Evolutionary conservation across 1,140 invertebrate genomes (phyloP), one percentile per base, ranked within the genome.

Genomic region (Acyrthosiphon pisum): DNA sequence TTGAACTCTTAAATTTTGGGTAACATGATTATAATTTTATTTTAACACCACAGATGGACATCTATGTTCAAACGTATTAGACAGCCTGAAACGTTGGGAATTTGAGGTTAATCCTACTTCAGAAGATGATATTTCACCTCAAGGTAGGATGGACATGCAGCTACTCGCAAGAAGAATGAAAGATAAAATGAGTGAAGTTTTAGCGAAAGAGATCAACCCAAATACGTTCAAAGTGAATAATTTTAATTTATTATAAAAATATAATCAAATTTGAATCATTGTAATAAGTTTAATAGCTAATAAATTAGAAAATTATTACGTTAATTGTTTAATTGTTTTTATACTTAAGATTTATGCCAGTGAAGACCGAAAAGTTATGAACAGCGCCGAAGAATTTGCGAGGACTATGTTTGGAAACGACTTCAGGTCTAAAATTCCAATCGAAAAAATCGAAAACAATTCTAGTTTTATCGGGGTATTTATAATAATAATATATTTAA

Each of bases 141-240:
- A 94, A 81, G 94, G 94, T 22, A 87, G 90, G 37, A 83, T 93
- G 35, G 94, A 94, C 46, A 87, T 94, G 26, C 60, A 93, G 18
- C 76, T 94, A 6, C 83, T 94, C 56, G 94, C 94, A 30, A 94
- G 93, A 89, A 93, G 94, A 44, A 89, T 94, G 2, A 94, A 91
- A 84, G 94, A 93, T 44, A 94, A 94, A 84, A 41, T 93, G 48
- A 93, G 91, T 56, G 81, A 84, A 86, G 46, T 93, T 48, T 93
- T 93, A 23, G 81, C 56, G 0, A 93, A 84, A 53, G 76, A 93
- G 1, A 30, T 93, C 23, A 44, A 93, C 48, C 23, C 56, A 86
- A 86, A 93, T 60, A 86, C 91, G 9, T 93, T 93, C 3, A 93
- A 93, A 60, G 91, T 93, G 35, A 86, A 68, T 18, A 23, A 53